Evolutionary conservation across 2,888 invertebrate species (phyloP), one percentile per base, ranked within the genome.

Genomic region (Lasioglossum zephyrum): DNA sequence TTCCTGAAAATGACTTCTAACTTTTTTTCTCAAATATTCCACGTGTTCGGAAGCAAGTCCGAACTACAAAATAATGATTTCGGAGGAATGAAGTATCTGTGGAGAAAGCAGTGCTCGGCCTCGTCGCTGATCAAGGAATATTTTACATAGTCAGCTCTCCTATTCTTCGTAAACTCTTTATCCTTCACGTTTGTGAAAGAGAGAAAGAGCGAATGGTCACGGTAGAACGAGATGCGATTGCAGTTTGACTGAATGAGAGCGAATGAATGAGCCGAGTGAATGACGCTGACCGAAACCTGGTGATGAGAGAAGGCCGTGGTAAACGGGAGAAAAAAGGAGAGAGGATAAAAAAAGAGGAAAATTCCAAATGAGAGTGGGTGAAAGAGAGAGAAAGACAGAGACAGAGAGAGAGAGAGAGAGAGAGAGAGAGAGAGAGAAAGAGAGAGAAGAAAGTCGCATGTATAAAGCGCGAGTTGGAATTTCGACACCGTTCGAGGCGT

Each of bases 401-500:
- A 2, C 22, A 53, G 53, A 66, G 63, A 26, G 60, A 31, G n/a
- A 57, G 11, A 57, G 11, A 57, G 11, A 57, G 11, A 57, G 11
- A 57, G 31, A 31, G 31, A 31, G 31, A 31, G 31, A 31, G 31
- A 31, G 31, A 31, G 31, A 31, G 31, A 31, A 1, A 31, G 31
- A 31, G 31, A 31, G n/a, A n/a, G 26, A 44, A 31, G 22, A 31
- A 39, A 36, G 57, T 39, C 49, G 39, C 66, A 18, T 11, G 36
- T 22, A 22, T 22, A 69, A 44, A 69, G 39, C 66, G 22, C 39
- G 41, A 41, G 4, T 57, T 60, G 69, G 36, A 77, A 79, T 75
- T 79, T 83, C 73, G 83, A 83, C 79, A 77, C 73, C 76, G 81
- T 66, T 66, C 18, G 18, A 66, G 57, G 60, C 77, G 72, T 60